These are phyloP conservation scores for Erannis defoliaria DNA, from an alignment of 2,888 invertebrate species.

Conservation along the genomic window DNA sequence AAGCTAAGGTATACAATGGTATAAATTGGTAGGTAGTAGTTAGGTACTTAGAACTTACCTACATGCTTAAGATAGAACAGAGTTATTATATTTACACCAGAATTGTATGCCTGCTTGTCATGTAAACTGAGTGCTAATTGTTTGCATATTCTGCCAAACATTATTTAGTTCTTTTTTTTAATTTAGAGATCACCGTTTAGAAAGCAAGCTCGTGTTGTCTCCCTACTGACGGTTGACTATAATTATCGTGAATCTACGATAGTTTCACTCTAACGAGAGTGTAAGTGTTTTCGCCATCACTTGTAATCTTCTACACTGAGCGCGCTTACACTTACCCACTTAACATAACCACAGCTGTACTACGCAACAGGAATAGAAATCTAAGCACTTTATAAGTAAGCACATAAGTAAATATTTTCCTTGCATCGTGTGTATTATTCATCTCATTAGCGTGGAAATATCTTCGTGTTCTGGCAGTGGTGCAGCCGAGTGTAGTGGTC, in stretches of 20 bases:
- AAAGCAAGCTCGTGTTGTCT: not conserved
- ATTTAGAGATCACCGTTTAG: not conserved
- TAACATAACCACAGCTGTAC: slow-evolving; percentile 23
- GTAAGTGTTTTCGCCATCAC: slow-evolving; percentile 48
- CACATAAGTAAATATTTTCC: slow-evolving; percentile 49
- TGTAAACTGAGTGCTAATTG: too few relatives aligned
- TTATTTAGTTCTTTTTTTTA: too few relatives aligned
- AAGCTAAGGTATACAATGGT: not conserved
- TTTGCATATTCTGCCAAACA: too few relatives aligned
- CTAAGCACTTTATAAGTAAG: slow-evolving; percentile 36
- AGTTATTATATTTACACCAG: too few relatives aligned
- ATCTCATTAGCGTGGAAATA: slow-evolving; percentile 68
- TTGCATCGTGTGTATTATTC: slow-evolving; percentile 59
- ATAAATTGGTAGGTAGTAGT: not conserved
- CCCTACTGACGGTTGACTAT: slow-evolving; percentile 8
- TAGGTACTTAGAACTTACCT: too few relatives aligned
- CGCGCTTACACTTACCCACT: slow-evolving; percentile 37
- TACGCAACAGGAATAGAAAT: slow-evolving; percentile 59
- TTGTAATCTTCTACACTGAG: slow-evolving; percentile 43
- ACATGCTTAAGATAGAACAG: too few relatives aligned
- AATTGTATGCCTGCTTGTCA: too few relatives aligned
- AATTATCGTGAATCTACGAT: slow-evolving; percentile 25
- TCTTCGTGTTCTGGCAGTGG: slow-evolving; percentile 53
- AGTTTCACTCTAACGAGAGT: slow-evolving; percentile 50
- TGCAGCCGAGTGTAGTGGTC: slow-evolving; percentile 52